Evolutionary conservation across 2,888 invertebrate genomes (phyloP), one percentile per base, ranked within the genome.

Genomic region (Polylopha cassiicola): DNA sequence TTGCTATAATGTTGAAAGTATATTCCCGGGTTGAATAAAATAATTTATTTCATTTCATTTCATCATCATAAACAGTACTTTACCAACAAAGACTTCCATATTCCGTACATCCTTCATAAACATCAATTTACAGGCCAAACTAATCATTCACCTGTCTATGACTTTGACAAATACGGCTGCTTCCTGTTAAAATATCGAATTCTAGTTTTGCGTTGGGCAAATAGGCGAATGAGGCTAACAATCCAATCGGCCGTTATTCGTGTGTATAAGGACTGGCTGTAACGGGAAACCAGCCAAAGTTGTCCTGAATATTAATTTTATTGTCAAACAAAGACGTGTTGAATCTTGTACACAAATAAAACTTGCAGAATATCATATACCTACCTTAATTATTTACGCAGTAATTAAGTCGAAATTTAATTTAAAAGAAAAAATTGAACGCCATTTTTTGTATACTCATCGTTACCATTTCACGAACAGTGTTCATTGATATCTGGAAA

Each of bases 231-330:
- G 60, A 48, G 72, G 73, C 43, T 68, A 73, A 58, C 50, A 55
- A 53, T 61, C 56, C 58, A 55, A 63, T 66, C 52, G 17, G 61
- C 53, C 50, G 49, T 48, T 71, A 70, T 71, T 69, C 71, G 70
- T 65, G 49, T 61, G 50, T 48, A 65, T 61, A 69, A 71, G 73
- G 72, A 67, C 47, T 46, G 51, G 43, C 37, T 45, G 44, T 62
- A 73, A 72, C 72, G 75, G 75, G 66, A 69, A 62, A 55, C 50
- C 51, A 41, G 51, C 51, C 55, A 59, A 62, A 58, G 56, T 61
- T 61, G 78, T 65, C 66, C 70, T 73, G 81, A 72, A 80, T 80
- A 71, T 67, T 65, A 74, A 79, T 71, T 38, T 17, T 30, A 33
- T 38, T 44, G 41, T 34, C 43, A 30, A 41, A 30, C 34, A 41